phyloP scores from a whole-genome alignment of 2,888 invertebrate genomes.

The Saturnia pavonia region DNA sequence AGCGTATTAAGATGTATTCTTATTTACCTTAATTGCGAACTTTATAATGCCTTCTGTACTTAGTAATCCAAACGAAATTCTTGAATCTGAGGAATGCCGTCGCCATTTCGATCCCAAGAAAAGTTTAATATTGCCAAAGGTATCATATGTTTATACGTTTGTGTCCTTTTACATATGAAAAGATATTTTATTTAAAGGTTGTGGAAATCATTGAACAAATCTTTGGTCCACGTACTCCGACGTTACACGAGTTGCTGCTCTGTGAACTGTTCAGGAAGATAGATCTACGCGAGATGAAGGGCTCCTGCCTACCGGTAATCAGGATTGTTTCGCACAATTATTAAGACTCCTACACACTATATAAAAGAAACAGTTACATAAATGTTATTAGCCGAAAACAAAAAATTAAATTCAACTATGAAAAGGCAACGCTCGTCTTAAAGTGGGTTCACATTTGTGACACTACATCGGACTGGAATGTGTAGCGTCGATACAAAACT shows the following conservation, averaged over 20 bases:
- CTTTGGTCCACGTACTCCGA: conserved; percentile 88
- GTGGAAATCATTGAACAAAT: conserved; percentile 89
- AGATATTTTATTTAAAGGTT: conserved; percentile 74
- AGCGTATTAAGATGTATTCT: no score
- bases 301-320: conserved; percentile 89
- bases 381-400: no score
- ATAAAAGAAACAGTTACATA: no score
- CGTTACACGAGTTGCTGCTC: conserved; percentile 89
- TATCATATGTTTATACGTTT: neutral
- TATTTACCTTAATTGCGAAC: no score
- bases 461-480: no score
- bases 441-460: no score
- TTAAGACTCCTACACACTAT: no score
- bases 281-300: conserved; percentile 93
- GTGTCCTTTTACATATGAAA: neutral
- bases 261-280: conserved; percentile 94
- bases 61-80: neutral
- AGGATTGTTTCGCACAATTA: neutral
- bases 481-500: no score
- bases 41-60: no score
- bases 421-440: no score
- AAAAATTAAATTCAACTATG: no score
- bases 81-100: neutral
- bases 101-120: neutral
- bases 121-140: neutral